Conservation (phyloP, 2,113 vertebrate genomes). For the Todiramphus chloris region DNA sequence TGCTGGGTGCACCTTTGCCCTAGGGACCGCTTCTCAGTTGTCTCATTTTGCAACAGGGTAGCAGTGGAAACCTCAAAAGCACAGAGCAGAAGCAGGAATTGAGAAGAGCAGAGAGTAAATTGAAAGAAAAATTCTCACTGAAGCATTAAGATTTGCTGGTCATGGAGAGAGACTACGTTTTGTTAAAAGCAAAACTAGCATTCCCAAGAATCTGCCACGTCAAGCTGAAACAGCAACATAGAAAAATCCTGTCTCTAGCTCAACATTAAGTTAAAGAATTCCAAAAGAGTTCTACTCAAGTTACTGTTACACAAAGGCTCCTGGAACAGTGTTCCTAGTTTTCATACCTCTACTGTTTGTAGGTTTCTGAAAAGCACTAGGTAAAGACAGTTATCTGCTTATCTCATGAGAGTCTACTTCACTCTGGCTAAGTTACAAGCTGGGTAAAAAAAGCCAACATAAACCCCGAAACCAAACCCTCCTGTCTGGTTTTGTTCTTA, state of each 20-base stretch:
- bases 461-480: background rate
- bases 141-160: background rate
- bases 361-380: background rate
- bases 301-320: background rate
- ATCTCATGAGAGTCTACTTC: background rate
- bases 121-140: background rate
- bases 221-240: background rate
- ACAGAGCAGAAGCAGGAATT: background rate
- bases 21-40: background rate
- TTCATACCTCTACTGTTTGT: background rate
- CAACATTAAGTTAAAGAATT: constrained; percentile 1
- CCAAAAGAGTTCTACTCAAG: background rate
- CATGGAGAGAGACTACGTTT: background rate
- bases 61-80: background rate
- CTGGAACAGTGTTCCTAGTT: background rate
- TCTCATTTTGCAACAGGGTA: background rate
- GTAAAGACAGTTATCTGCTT: background rate
- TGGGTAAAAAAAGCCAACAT: background rate
- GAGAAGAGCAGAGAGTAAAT: background rate
- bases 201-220: background rate
- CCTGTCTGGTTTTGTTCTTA: background rate
- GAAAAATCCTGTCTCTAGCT: background rate
- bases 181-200: background rate
- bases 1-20: background rate
- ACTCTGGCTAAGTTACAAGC: background rate